A percentile compares a stretch with the other conserved stretches of the same genome.
Evolutionary conservation across 2,113 vertebrate species (phyloP).

Genomic region (Caloenas nicobarica): DNA sequence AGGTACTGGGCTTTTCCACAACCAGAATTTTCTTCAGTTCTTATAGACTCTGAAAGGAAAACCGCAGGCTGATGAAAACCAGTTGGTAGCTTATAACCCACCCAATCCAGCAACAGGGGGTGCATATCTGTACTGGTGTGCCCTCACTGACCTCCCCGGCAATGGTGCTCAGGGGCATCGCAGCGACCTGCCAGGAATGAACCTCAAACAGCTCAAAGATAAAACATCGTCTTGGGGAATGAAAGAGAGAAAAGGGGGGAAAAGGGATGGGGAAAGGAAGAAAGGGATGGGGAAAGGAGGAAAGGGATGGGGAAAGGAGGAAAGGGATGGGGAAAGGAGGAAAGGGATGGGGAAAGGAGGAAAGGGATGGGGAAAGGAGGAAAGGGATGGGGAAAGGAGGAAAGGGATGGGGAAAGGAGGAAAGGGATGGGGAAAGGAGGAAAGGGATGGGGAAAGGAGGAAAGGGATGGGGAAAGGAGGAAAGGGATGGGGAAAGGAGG

Average conservation of each 20-base stretch:
- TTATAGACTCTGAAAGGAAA: slow-evolving; percentile 6
- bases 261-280: no score
- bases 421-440: no score
- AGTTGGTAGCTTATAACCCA: not conserved
- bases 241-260: not conserved
- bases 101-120: not conserved
- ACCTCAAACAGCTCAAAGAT: not conserved
- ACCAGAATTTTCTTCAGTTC: slow-evolving; percentile 14
- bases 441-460: no score
- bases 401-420: no score
- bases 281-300: no score
- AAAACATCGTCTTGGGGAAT: not conserved
- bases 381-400: no score
- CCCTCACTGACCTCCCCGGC: not conserved
- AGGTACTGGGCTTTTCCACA: not conserved
- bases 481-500: no score
- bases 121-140: not conserved
- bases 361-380: no score
- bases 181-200: not conserved
- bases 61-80: slow-evolving; percentile 9
- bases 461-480: no score
- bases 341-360: no score
- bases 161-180: not conserved
- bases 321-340: no score
- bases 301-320: no score